Conservation (phyloP, 2,888 invertebrate species). For the Biston stratarius region DNA sequence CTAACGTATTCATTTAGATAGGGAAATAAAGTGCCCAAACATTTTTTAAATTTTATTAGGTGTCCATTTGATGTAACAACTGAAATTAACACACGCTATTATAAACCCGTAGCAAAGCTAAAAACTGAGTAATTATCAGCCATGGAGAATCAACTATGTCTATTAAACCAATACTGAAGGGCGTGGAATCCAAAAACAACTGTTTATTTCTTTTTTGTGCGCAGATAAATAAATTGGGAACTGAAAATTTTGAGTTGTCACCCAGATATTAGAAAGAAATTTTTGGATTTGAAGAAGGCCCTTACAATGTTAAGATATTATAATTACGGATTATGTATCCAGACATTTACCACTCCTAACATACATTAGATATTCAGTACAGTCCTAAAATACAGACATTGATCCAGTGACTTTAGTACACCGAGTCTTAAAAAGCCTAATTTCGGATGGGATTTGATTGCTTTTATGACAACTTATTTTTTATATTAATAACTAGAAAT, state of each 20-base stretch:
- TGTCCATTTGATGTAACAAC: conserved; percentile 80
- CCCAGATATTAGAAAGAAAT: conserved; percentile 20
- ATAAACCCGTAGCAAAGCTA: conserved; percentile 84
- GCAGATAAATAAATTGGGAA: conserved; percentile 54
- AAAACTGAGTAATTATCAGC: conserved; percentile 66
- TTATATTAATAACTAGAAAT: conserved; percentile 24
- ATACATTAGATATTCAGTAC: conserved; percentile 41
- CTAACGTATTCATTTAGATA: not conserved
- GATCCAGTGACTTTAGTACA: conserved; percentile 26
- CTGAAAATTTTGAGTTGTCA: conserved; percentile 20
- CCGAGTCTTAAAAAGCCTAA: conserved; percentile 29
- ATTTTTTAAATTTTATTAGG: conserved; percentile 78
- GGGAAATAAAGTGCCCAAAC: conserved; percentile 47
- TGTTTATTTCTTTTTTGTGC: conserved; percentile 54
- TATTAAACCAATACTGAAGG: conserved; percentile 53
- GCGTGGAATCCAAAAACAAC: conserved; percentile 46
- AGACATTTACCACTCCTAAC: conserved; percentile 43
- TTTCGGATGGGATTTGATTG: conserved; percentile 40
- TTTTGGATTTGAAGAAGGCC: conserved; percentile 25
- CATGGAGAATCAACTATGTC: conserved; percentile 60
- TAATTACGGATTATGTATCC: conserved; percentile 33
- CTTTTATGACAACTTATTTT: conserved; percentile 22
- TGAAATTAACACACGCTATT: conserved; percentile 77
- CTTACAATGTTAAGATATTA: conserved; percentile 22
- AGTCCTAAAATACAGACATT: conserved; percentile 39